Evolutionary conservation across 2,113 vertebrate species (phyloP).

Genomic region (Neodon shergylaensis): DNA sequence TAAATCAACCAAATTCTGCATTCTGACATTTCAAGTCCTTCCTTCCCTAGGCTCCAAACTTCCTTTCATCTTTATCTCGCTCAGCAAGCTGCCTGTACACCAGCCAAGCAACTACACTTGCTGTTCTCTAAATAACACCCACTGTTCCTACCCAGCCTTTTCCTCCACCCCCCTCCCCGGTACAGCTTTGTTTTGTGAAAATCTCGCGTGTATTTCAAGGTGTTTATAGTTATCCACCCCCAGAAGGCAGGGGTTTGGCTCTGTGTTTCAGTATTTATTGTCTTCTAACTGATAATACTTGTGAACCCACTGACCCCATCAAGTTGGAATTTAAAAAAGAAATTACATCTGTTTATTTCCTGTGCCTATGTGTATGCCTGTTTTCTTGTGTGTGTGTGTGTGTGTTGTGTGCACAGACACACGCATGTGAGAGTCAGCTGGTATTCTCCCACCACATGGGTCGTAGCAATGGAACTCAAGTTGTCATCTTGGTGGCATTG

Average conservation of each 20-base stretch:
- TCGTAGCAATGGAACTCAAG: not conserved
- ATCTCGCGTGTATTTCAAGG: not conserved
- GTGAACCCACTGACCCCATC: not conserved
- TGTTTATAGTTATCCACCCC: not conserved
- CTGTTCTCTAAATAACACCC: not conserved
- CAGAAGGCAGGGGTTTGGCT: not conserved
- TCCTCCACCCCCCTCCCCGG: fast-evolving
- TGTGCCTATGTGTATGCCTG: not conserved
- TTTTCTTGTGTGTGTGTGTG: not conserved
- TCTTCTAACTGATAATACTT: not conserved
- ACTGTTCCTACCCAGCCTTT: fast-evolving
- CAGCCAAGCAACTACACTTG: not conserved
- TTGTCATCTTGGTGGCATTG: not conserved
- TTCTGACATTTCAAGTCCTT: slow-evolving; percentile 49
- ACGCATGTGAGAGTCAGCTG: not conserved
- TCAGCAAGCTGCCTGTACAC: not conserved
- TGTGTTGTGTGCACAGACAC: not conserved
- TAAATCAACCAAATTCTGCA: slow-evolving; percentile 51
- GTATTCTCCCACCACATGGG: too few relatives aligned
- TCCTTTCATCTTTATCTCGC: slow-evolving; percentile 24
- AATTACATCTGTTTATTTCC: not conserved
- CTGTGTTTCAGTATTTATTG: not conserved
- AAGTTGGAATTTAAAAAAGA: not conserved
- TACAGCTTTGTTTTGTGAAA: not conserved
- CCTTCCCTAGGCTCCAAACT: not conserved